These are phyloP conservation scores for Tachyglossus aculeatus DNA, from an alignment of 2,797 vertebrate genomes.

Conservation along the genomic window DNA sequence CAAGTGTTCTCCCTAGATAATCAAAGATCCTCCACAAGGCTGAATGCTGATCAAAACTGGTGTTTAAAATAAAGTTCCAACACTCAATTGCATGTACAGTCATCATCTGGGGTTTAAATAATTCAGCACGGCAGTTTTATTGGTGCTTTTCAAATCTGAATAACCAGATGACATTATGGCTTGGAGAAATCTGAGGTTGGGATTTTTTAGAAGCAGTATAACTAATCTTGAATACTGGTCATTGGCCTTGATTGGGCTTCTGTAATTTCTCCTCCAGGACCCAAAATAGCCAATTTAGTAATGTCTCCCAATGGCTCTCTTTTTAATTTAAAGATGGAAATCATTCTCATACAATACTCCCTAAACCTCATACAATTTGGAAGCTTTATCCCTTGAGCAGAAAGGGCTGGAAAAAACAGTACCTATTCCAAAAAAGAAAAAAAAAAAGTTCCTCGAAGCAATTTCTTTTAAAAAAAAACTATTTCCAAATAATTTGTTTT, in stretches of 20 bases:
- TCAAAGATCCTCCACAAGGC: constrained; percentile 9
- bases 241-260: constrained; percentile 3
- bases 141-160: constrained; percentile 16
- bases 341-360: constrained; percentile 43
- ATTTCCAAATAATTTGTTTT: not conserved
- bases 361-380: constrained; percentile 30
- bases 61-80: constrained; percentile 25
- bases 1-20: not conserved
- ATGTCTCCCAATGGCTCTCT: constrained; percentile 40
- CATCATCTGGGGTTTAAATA: constrained; percentile 33
- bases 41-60: constrained; percentile 10
- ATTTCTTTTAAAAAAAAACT: not conserved
- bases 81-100: not conserved
- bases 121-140: not conserved
- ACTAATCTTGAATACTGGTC: not conserved
- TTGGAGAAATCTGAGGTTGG: constrained; percentile 25
- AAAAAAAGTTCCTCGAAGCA: not conserved
- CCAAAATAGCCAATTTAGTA: constrained; percentile 39
- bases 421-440: constrained; percentile 41
- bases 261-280: constrained; percentile 18
- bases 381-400: constrained; percentile 41
- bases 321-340: constrained; percentile 51
- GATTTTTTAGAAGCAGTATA: not conserved
- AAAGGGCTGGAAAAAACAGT: constrained; percentile 12
- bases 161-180: not conserved